Evolutionary conservation across 2,888 invertebrate species (phyloP).

Genomic region (Eurois occulta): DNA sequence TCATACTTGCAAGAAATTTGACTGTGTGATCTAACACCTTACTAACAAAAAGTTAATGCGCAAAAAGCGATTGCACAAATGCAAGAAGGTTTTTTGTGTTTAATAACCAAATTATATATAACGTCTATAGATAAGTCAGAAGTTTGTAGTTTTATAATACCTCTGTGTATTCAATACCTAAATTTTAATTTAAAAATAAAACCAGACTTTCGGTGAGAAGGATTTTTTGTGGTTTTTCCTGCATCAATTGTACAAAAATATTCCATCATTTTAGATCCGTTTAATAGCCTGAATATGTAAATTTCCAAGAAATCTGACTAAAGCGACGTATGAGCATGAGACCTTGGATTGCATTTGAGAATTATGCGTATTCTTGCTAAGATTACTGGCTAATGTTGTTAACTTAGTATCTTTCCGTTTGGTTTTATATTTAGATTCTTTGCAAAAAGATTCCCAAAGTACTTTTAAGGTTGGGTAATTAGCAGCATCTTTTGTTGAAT

Average conservation of each 20-base stretch:
- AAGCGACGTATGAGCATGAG: slow-evolving; percentile 26
- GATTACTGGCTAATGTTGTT: slow-evolving; percentile 18
- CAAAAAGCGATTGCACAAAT: slow-evolving; percentile 33
- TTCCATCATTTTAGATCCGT: slow-evolving; percentile 1
- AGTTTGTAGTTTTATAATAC: not conserved
- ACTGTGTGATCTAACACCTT: slow-evolving; percentile 1
- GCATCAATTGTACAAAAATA: slow-evolving; percentile 10
- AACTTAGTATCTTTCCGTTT: slow-evolving; percentile 3
- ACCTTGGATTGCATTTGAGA: slow-evolving; percentile 31
- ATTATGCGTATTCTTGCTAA: slow-evolving; percentile 25
- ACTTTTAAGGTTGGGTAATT: not conserved
- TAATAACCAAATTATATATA: slow-evolving; percentile 18
- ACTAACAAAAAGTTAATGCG: slow-evolving; percentile 34
- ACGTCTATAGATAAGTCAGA: not conserved
- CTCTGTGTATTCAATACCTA: not conserved
- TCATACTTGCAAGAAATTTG: slow-evolving; percentile 3
- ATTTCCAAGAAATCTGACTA: slow-evolving; percentile 19
- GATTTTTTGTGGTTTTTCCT: not conserved
- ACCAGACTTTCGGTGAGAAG: not conserved
- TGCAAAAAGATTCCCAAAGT: not conserved
- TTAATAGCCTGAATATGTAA: not conserved
- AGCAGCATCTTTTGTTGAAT: not conserved
- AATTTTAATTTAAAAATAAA: slow-evolving; percentile 1
- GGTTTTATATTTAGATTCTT: slow-evolving; percentile 12
- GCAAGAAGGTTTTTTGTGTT: slow-evolving; percentile 24